These are phyloP conservation scores for Acanthurus lineatus DNA, from an alignment of 2,797 vertebrate genomes.

Conservation along the genomic window DNA sequence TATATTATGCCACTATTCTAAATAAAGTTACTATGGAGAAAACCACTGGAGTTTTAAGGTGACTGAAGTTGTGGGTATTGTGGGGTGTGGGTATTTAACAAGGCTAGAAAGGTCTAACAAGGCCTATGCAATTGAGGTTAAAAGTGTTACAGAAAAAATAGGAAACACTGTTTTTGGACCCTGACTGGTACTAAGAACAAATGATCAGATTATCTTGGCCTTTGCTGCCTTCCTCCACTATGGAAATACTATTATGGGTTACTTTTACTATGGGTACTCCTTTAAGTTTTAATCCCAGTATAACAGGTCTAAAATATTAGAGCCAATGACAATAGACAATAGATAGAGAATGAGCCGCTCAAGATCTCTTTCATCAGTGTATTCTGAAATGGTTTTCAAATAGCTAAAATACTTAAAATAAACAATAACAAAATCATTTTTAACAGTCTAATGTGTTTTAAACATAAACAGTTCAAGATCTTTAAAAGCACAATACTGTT, in stretches of 20 bases:
- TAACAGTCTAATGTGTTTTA: constrained; percentile 9
- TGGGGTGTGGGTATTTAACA: not conserved
- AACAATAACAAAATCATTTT: constrained; percentile 3
- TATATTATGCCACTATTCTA: not conserved
- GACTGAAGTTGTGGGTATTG: not conserved
- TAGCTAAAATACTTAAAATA: no score
- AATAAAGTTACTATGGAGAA: not conserved
- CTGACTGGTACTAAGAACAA: not conserved
- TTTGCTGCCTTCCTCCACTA: not conserved
- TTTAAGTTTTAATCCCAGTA: not conserved
- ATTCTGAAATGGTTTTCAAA: not conserved
- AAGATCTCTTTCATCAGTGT: not conserved
- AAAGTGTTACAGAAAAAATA: not conserved
- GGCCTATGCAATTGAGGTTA: not conserved
- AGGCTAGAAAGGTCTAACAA: not conserved
- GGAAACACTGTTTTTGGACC: not conserved
- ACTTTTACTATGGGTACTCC: not conserved
- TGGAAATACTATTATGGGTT: no score
- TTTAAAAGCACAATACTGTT: not conserved
- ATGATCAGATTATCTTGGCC: not conserved
- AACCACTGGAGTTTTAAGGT: not conserved
- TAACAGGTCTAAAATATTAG: not conserved
- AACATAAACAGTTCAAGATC: not conserved
- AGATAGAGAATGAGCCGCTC: not conserved
- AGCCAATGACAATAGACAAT: not conserved